Evolutionary conservation across 1,140 invertebrate species (phyloP).

Genomic region (Spodoptera frugiperda): DNA sequence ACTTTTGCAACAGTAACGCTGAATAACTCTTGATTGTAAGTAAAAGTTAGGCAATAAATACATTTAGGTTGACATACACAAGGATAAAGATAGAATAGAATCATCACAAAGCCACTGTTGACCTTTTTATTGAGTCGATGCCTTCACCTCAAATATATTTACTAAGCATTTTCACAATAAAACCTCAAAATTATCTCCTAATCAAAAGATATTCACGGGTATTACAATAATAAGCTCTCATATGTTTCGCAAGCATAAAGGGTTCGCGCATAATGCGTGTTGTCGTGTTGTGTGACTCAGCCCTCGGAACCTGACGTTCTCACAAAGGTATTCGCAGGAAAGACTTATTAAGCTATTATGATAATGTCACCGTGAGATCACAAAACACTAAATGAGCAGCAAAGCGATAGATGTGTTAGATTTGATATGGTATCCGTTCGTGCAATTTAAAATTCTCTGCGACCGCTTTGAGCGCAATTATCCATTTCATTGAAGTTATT

Average conservation of each 20-base stretch:
- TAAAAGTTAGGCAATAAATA: slow-evolving; percentile 53
- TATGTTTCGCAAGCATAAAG: slow-evolving; percentile 70
- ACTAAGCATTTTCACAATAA: slow-evolving; percentile 57
- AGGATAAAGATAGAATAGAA: slow-evolving; percentile 63
- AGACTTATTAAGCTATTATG: slow-evolving; percentile 77
- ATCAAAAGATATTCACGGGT: slow-evolving; percentile 52
- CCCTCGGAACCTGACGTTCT: slow-evolving; percentile 69
- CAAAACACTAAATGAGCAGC: slow-evolving; percentile 58
- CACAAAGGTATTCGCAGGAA: slow-evolving; percentile 79
- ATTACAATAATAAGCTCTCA: slow-evolving; percentile 40
- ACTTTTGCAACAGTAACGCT: slow-evolving; percentile 35
- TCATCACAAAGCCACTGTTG: slow-evolving; percentile 44
- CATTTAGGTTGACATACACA: slow-evolving; percentile 54
- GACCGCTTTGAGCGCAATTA: slow-evolving; percentile 66
- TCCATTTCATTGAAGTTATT: slow-evolving; percentile 69
- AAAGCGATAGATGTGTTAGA: slow-evolving; percentile 58
- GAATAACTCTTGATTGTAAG: slow-evolving; percentile 64
- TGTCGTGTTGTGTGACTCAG: slow-evolving; percentile 69
- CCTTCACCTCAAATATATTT: slow-evolving; percentile 58
- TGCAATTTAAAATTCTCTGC: slow-evolving; percentile 57
- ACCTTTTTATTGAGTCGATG: slow-evolving; percentile 44
- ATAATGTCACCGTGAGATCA: slow-evolving; percentile 77
- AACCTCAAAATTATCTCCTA: slow-evolving; percentile 47
- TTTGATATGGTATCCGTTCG: slow-evolving; percentile 62
- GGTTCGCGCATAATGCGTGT: slow-evolving; percentile 68